Evolutionary conservation across 2,797 vertebrate species (phyloP).

Genomic region (Sphaeramia orbicularis): DNA sequence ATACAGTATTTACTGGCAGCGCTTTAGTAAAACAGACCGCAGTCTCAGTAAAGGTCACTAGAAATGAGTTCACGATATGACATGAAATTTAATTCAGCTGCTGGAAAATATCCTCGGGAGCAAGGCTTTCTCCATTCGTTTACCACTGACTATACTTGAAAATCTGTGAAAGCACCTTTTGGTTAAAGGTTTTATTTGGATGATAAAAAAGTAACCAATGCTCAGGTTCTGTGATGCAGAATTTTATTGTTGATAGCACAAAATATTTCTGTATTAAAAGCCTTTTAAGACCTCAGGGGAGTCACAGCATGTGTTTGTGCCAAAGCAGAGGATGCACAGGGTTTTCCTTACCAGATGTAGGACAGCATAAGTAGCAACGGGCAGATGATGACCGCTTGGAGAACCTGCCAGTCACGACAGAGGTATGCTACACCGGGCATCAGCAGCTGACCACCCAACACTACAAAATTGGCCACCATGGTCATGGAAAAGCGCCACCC

Average conservation of each 20-base stretch:
- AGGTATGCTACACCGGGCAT: conserved; percentile 94
- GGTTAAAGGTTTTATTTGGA: conserved; percentile 11
- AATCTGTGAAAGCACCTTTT: not conserved
- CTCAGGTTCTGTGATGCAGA: conserved; percentile 4
- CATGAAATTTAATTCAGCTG: conserved; percentile 27
- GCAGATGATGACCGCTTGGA: conserved; percentile 96
- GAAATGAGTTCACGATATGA: conserved; percentile 31
- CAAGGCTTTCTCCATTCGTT: conserved; percentile 13
- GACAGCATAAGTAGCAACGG: conserved; percentile 95
- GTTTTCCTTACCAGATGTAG: conserved; percentile 92
- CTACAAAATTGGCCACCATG: conserved; percentile 95
- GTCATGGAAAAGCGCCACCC: conserved; percentile 95
- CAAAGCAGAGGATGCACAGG: conserved; percentile 12
- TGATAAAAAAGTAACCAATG: conserved; percentile 8
- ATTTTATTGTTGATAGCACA: not conserved
- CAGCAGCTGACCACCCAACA: conserved; percentile 93
- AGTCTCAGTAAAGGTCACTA: conserved; percentile 30
- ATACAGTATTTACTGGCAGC: conserved; percentile 32
- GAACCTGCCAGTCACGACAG: conserved; percentile 94
- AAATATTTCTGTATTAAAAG: not conserved
- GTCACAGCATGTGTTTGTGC: not conserved
- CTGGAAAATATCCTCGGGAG: conserved; percentile 22
- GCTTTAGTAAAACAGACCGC: conserved; percentile 17
- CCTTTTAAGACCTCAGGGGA: conserved; percentile 11
- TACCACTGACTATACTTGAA: not conserved